Percentiles rank a stretch among this genome's conserved stretches.
Conservation (phyloP, 2,113 vertebrate species). For the Ceyx margarethae region DNA sequence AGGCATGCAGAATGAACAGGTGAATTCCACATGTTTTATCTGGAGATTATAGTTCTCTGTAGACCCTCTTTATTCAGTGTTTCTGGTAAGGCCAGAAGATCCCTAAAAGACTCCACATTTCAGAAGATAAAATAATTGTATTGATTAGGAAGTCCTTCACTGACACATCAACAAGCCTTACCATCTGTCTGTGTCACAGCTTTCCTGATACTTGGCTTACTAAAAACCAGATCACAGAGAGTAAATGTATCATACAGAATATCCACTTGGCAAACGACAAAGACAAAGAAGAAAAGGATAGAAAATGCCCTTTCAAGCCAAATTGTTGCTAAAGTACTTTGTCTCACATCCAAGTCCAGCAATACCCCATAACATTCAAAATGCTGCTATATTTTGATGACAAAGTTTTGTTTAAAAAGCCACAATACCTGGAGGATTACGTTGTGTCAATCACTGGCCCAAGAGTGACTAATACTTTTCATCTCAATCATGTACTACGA, state of each 20-base stretch:
- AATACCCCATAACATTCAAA: not conserved
- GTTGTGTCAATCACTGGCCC: not conserved
- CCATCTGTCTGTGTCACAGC: constrained; percentile 30
- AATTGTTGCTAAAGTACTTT: not conserved
- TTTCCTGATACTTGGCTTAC: constrained; percentile 19
- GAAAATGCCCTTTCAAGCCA: constrained; percentile 29
- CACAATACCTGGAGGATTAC: not conserved
- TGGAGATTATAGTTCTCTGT: not conserved
- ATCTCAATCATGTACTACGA: constrained; percentile 8
- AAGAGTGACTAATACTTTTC: constrained; percentile 17
- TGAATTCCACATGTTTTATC: not conserved
- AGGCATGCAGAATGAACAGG: not conserved
- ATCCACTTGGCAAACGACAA: constrained; percentile 3
- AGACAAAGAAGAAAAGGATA: not conserved
- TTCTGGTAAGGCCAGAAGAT: not conserved
- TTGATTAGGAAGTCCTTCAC: constrained; percentile 19
- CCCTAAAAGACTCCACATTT: not conserved
- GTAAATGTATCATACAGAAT: not conserved
- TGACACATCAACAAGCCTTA: not conserved
- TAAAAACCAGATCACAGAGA: constrained; percentile 53
- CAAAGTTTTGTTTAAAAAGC: not conserved
- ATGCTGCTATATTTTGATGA: not conserved
- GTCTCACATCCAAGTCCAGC: not conserved
- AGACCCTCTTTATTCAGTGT: not conserved
- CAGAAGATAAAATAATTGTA: not conserved